A percentile compares a stretch with the other conserved stretches of the same genome.
Conservation (phyloP, 2,113 vertebrate species). For the Vireo altiloquus region DNA sequence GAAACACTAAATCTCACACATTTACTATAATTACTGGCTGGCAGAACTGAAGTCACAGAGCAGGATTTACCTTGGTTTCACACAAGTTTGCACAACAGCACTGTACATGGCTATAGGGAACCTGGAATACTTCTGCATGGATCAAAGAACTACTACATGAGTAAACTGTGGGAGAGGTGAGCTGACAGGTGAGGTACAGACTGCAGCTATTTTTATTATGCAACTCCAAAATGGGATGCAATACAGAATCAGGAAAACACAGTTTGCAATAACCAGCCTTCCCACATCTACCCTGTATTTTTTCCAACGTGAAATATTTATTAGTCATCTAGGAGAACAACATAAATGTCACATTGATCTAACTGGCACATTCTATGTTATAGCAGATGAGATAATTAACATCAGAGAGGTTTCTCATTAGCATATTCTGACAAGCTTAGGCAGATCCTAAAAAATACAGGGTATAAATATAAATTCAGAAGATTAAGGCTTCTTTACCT, state of each 20-base stretch:
- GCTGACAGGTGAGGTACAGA: background rate
- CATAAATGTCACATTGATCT: background rate
- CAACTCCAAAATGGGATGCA: background rate
- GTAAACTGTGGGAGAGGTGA: background rate
- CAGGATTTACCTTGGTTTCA: background rate
- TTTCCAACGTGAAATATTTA: background rate
- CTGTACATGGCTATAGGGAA: background rate
- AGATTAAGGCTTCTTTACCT: background rate
- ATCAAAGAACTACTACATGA: background rate
- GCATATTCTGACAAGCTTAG: background rate
- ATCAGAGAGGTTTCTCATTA: background rate
- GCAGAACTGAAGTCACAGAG: background rate
- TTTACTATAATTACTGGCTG: background rate
- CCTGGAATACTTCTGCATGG: background rate
- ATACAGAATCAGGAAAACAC: background rate
- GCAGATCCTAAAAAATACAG: background rate
- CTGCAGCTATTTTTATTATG: background rate
- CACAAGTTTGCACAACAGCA: background rate
- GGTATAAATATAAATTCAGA: background rate
- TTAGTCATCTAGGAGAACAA: background rate
- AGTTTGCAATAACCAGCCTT: background rate
- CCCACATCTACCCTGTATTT: background rate
- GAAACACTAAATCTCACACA: background rate
- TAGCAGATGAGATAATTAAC: background rate
- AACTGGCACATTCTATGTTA: background rate